Evolutionary conservation across 2,888 invertebrate species (phyloP).

Genomic region (Synergus japonicus): DNA sequence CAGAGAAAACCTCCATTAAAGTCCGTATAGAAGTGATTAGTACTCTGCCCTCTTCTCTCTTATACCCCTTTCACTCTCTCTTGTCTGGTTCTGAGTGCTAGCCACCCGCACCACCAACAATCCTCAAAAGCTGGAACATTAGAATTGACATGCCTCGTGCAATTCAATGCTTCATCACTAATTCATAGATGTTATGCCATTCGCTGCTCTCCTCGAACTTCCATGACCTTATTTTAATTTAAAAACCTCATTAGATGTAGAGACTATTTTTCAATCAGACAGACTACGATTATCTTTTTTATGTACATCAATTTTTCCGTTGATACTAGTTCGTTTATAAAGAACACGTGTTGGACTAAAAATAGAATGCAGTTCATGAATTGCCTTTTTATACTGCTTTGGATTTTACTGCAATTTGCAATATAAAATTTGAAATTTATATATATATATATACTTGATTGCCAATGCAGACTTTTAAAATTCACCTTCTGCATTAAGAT

Average conservation of each 20-base stretch:
- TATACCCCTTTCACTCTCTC: constrained; percentile 48
- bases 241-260: constrained; percentile 21
- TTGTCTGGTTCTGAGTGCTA: constrained; percentile 36
- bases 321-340: not conserved
- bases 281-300: not conserved
- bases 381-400: no score
- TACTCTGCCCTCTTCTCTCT: constrained; percentile 64
- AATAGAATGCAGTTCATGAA: no score
- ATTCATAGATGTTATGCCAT: constrained; percentile 23
- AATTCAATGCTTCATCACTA: constrained; percentile 33
- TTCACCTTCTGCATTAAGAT: no score
- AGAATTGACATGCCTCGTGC: constrained; percentile 24
- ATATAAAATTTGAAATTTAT: no score
- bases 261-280: not conserved
- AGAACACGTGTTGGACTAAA: not conserved
- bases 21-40: constrained; percentile 77
- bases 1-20: constrained; percentile 78
- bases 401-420: no score
- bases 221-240: constrained; percentile 26
- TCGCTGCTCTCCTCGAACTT: not conserved
- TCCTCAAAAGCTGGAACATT: constrained; percentile 12
- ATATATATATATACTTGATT: no score
- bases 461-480: no score
- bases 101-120: constrained; percentile 41
- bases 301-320: not conserved